Percentiles rank a stretch among this genome's conserved stretches.
These are phyloP conservation scores for Zoroaster sp. DNA, from an alignment of 53 echinoderm and acorn worm genomes.

Conservation along the genomic window DNA sequence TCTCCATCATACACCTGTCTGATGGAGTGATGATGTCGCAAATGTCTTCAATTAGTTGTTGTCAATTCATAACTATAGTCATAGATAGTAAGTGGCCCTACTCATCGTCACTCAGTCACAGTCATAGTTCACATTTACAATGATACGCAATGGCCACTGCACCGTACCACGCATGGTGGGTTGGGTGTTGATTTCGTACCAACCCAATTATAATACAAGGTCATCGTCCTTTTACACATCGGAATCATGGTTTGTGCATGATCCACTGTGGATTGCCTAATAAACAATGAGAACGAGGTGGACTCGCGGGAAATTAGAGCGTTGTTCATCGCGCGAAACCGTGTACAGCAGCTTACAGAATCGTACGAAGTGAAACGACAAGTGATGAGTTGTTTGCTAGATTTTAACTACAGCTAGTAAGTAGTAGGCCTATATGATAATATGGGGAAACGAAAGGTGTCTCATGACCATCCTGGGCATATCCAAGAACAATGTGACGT, in stretches of 20 bases:
- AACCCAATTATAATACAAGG: neutral
- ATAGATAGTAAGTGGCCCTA: too few relatives aligned
- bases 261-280: too few relatives aligned
- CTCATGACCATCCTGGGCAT: constrained; percentile 17
- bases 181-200: neutral
- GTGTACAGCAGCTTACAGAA: too few relatives aligned
- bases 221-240: neutral
- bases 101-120: neutral
- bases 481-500: constrained; percentile 81
- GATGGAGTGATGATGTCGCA: too few relatives aligned
- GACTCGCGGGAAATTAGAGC: neutral
- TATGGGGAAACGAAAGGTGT: constrained; percentile 64
- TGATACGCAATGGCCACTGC: neutral
- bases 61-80: too few relatives aligned
- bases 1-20: too few relatives aligned
- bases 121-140: neutral
- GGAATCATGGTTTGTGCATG: neutral
- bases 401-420: too few relatives aligned
- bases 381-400: neutral
- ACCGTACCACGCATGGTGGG: neutral
- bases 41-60: too few relatives aligned
- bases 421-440: neutral
- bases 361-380: neutral
- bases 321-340: too few relatives aligned
- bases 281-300: neutral